A percentile compares a stretch with the other conserved stretches of the same genome.
These are phyloP conservation scores for Nesogale talazaci DNA, from an alignment of 2,113 vertebrate genomes.

Conservation along the genomic window DNA sequence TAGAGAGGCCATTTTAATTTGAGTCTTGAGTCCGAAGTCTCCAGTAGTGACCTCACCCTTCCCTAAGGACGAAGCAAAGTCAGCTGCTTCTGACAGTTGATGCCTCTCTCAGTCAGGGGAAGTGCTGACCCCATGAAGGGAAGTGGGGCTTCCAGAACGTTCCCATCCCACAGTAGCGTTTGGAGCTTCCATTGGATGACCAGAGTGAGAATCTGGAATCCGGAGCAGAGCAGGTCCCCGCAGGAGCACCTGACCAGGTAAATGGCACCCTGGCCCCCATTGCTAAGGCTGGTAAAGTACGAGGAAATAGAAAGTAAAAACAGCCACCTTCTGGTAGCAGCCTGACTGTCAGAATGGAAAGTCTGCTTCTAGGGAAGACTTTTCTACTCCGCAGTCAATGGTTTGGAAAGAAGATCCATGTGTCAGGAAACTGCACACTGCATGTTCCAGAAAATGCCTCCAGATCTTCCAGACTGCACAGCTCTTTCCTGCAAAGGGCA, in stretches of 20 bases:
- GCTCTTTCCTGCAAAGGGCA: not conserved
- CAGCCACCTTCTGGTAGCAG: not conserved
- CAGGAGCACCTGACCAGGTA: not conserved
- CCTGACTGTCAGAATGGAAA: not conserved
- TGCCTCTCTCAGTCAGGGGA: not conserved
- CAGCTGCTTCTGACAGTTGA: conserved; percentile 18
- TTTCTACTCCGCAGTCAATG: not conserved
- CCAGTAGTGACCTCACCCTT: not conserved
- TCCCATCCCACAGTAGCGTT: not conserved
- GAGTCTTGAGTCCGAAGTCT: not conserved
- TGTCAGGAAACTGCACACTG: not conserved
- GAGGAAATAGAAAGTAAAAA: conserved; percentile 42
- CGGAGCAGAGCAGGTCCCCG: not conserved
- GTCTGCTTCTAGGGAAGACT: not conserved
- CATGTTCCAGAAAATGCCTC: not conserved
- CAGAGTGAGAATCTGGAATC: not conserved
- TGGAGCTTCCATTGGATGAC: not conserved
- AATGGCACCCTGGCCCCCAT: too few species aligned
- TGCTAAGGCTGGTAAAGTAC: not conserved
- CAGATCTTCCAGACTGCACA: not conserved
- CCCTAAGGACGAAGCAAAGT: conserved; percentile 51
- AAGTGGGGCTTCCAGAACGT: conserved; percentile 38
- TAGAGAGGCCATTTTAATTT: not conserved
- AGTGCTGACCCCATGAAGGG: not conserved
- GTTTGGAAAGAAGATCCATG: not conserved